Base-by-base conservation (phyloP, 2,113 vertebrate species). In the Cinclus mexicanus region DNA sequence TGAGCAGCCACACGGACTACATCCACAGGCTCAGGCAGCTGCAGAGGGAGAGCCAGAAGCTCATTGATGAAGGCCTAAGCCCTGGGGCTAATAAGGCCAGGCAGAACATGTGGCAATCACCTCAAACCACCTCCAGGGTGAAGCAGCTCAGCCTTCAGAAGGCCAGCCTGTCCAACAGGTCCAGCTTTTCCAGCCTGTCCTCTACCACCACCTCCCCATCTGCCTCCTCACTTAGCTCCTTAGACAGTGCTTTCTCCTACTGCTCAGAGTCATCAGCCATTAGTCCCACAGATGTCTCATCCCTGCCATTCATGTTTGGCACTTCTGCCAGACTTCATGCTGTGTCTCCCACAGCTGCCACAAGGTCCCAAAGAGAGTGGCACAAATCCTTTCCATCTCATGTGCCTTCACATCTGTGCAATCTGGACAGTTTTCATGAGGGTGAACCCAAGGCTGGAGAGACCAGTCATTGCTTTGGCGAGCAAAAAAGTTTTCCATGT, bases 101-200 rank as follows among this genome's bases (percentile, higher is more conserved):
- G 94, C 97, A 97, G 52, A 92, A 79, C 22, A 92, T 91, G 83
- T 95, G 94, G 98, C 97, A 96, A 24, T 96, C 79, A 0, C 95
- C 97, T 39, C 97, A 96, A 46, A 78, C 91, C 50, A 74, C 94
- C 49, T 88, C 90, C 5, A 92, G 71, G 42, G 82, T 95, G 37
- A 97, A 96, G 76, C 57, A 97, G 70, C 87, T 95, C 25, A 95
- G 53, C 49, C 50, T 95, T 42, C 97, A 97, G 56, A 96, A 96
- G 60, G 71, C 83, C 83, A 93, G 91, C 68, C 85, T 95, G 68
- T 97, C 97, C 44, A 98, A 93, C 89, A 97, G 96, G 91, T 98
- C 97, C 68, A 98, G 97, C 53, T 96, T 98, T 91, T 98, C 98
- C 60, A 98, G 98, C 89, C 94, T 98, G 78, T 98, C 98, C 21